These are phyloP conservation scores for Lucifuga dentata DNA, from an alignment of 2,113 vertebrate genomes.

Conservation along the genomic window DNA sequence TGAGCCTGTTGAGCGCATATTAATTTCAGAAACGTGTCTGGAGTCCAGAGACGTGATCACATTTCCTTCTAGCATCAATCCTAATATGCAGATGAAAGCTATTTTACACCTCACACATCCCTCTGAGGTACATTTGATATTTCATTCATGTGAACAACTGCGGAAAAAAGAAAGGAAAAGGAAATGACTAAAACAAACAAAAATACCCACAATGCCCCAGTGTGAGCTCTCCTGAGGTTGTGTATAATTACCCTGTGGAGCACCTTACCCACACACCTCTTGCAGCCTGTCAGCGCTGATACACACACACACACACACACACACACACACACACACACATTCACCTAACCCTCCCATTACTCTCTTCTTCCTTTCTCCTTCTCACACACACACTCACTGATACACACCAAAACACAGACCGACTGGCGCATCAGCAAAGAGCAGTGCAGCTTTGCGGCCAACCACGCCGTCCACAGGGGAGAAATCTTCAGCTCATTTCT, in stretches of 20 bases:
- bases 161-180: conserved; percentile 53
- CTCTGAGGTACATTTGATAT: conserved; percentile 81
- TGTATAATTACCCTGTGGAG: conserved; percentile 81
- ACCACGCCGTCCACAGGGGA: conserved; percentile 81
- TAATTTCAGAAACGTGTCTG: conserved; percentile 75
- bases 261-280: conserved; percentile 76
- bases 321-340: conserved; percentile 35
- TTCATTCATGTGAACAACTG: conserved; percentile 80
- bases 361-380: conserved; percentile 10
- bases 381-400: conserved; percentile 24
- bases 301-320: conserved; percentile 9
- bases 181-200: conserved; percentile 75
- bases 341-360: conserved; percentile 36
- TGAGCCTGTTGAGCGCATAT: conserved; percentile 74
- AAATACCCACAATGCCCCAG: conserved; percentile 77
- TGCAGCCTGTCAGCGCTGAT: conserved; percentile 67
- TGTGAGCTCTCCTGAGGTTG: conserved; percentile 76
- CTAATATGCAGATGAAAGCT: conserved; percentile 81
- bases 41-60: conserved; percentile 73
- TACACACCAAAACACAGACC: conserved; percentile 47
- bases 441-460: conserved; percentile 60
- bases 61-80: conserved; percentile 77
- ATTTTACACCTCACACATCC: conserved; percentile 66
- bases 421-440: conserved; percentile 77
- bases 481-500: conserved; percentile 86